Base-by-base conservation (phyloP, 92 coral and sea anemone genomes). In the Pocillopora grandis region DNA sequence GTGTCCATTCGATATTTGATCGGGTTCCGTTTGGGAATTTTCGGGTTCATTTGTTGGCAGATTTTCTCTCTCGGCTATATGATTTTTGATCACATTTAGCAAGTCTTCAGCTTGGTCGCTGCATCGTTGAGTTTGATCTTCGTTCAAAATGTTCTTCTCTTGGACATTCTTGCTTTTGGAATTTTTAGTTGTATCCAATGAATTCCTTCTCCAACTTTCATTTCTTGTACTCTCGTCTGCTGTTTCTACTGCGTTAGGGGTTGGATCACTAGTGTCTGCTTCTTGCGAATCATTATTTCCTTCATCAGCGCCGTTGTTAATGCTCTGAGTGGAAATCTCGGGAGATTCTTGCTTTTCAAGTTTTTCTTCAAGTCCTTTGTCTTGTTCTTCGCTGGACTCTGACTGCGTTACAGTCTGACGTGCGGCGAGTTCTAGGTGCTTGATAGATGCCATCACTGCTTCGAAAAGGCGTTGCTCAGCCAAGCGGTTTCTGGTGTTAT, bases 371-470 rank as follows among this genome's bases (percentile, higher is more conserved):
- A 7, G 8, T 10, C 52, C 73, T 18, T 52, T 3, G 7, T 65
- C 74, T 21, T 21, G 15, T 13, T 11, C 83, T 18, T 79, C 62
- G 37, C 36, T 55, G 35, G 23, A 3, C 35, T 71, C 62, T 10
- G 3, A 12, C 11, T 16, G 75, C 75, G 23, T 35, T 14, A 2
- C 33, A 66, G 73, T 55, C 23, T 23, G 52, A 48, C 60, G 18
- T 55, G 79, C 36, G 21, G 76, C 74, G 60, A 33, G 42, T 12
- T 72, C 71, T 1, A 88, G 36, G 10, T 76, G 81, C 55, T 88
- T 83, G 52, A 82, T 81, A 66, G 75, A 76, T 67, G 58, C 75
- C 72, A 76, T 37, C 16, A 88, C 42, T 59, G 91, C 64, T 18
- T 79, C 77, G 20, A 42, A 71, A 48, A 83, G 75, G 72, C 76